Conservation (phyloP, 2,888 invertebrate genomes). For the Hololepta plana region DNA sequence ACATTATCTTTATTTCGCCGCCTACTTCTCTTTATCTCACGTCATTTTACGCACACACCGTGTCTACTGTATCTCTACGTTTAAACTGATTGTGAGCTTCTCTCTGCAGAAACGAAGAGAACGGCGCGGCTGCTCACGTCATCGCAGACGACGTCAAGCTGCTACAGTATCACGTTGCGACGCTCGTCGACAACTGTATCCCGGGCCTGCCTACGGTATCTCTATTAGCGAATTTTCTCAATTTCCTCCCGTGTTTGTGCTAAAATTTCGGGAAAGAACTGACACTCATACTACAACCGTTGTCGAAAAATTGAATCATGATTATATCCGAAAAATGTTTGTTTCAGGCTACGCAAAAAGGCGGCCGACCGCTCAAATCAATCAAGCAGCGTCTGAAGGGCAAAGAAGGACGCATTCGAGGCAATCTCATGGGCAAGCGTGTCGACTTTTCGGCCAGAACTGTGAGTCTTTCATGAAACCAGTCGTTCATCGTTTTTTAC, state of each 20-base stretch:
- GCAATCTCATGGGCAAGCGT: constrained; percentile 99
- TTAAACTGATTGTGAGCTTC: no score
- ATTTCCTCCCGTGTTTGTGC: no score
- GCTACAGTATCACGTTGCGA: constrained; percentile 97
- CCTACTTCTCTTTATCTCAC: no score
- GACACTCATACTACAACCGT: no score
- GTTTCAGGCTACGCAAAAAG: constrained; percentile 88
- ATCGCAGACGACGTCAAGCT: constrained; percentile 93
- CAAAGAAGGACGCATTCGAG: constrained; percentile 97
- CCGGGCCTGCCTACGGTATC: constrained; percentile 80
- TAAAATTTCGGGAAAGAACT: no score
- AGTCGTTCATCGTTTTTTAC: no score
- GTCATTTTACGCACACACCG: no score
- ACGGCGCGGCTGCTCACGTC: constrained; percentile 95
- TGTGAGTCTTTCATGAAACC: no score
- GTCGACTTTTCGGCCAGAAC: constrained; percentile 99
- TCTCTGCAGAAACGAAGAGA: constrained; percentile 91
- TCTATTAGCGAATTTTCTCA: not conserved
- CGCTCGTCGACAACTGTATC: constrained; percentile 96
- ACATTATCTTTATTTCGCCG: no score
- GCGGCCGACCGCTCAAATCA: constrained; percentile 95
- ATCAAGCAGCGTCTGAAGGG: constrained; percentile 92
- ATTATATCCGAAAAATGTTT: not conserved
- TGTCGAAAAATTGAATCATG: constrained; percentile 4
- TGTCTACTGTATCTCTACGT: no score